phyloP scores from a whole-genome alignment of 2,113 vertebrate species.

The Solenodon paradoxus region DNA sequence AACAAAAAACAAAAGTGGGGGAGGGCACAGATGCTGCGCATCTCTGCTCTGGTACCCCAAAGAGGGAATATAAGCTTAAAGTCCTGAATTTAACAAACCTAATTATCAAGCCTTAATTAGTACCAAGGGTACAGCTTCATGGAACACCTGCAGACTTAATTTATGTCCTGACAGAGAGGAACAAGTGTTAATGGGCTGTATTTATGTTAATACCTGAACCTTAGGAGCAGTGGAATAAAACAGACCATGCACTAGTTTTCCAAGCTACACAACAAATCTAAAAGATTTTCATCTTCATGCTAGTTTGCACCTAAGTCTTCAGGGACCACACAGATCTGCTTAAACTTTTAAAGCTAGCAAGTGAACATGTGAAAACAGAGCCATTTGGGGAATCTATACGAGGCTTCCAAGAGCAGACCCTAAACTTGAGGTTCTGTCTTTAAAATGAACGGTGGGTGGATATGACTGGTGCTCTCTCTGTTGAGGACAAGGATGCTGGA shows the following conservation, averaged over 20 bases:
- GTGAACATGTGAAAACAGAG: slow-evolving; percentile 33
- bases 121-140: slow-evolving; percentile 99
- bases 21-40: slow-evolving; percentile 67
- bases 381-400: background rate
- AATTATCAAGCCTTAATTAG: slow-evolving; percentile 99
- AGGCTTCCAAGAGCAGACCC: slow-evolving; percentile 37
- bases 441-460: background rate
- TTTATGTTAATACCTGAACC: slow-evolving; percentile 99
- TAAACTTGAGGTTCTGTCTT: background rate
- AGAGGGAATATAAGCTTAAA: slow-evolving; percentile 94
- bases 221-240: slow-evolving; percentile 85
- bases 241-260: slow-evolving; percentile 81
- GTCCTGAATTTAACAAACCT: slow-evolving; percentile 99
- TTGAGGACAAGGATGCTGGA: background rate
- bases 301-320: slow-evolving; percentile 78
- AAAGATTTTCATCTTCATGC: slow-evolving; percentile 84
- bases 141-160: slow-evolving; percentile 99
- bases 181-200: slow-evolving; percentile 99
- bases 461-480: background rate
- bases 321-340: slow-evolving; percentile 76
- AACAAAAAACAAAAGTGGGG: background rate
- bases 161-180: slow-evolving; percentile 99
- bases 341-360: slow-evolving; percentile 76
- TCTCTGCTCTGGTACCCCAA: slow-evolving; percentile 85
- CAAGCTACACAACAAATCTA: slow-evolving; percentile 84